Evolutionary conservation across 1,140 invertebrate genomes (phyloP), one percentile per base, ranked within the genome.

Genomic region (Macrobrachium nipponense): DNA sequence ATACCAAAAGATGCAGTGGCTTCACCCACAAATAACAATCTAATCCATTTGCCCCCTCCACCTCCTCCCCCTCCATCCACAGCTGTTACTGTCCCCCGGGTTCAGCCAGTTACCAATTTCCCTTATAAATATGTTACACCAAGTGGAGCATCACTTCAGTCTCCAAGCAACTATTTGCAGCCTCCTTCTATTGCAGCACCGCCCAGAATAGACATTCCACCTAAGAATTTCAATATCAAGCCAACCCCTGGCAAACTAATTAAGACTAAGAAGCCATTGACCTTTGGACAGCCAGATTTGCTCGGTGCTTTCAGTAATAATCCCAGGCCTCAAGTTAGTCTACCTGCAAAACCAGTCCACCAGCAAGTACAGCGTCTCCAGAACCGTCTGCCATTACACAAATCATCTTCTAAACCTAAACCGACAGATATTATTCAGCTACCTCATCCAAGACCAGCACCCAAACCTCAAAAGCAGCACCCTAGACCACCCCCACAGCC

Each of bases 101-200:
- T 80, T 58, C 66, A 73, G n/a, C 68, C 77, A 1, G 8, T 18
- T 10, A 4, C 14, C 20, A 86, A 12, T 27, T 86, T 86, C 68
- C 83, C 83, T 36, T 86, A 86, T 66, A 58, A 80, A 20, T 86
- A 80, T 27, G 66, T 79, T 60, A 79, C 27, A 43, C 77, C 77
- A 10, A 58, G 20, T 43, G 15, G 7, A 51, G 27, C 43, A 17
- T 59, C 27, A 12, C 73, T 27, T 11, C 51, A 51, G 12, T 51
- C 51, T 51, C 51, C 51, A 51, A 51, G 51, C 51, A 51, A 44
- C 59, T 43, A 44, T 44, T 43, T 59, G 73, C 82, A 64, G 51
- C 82, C 70, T 18, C 70, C 70, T 36, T 14, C n/a, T 36, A 7
- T 73, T 51, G n/a, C n/a, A 73, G n/a, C 70, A n/a, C 44, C 70